A percentile compares a stretch with the other conserved stretches of the same genome.
These are phyloP conservation scores for Parambassis ranga DNA, from an alignment of 2,797 vertebrate genomes.

Conservation along the genomic window DNA sequence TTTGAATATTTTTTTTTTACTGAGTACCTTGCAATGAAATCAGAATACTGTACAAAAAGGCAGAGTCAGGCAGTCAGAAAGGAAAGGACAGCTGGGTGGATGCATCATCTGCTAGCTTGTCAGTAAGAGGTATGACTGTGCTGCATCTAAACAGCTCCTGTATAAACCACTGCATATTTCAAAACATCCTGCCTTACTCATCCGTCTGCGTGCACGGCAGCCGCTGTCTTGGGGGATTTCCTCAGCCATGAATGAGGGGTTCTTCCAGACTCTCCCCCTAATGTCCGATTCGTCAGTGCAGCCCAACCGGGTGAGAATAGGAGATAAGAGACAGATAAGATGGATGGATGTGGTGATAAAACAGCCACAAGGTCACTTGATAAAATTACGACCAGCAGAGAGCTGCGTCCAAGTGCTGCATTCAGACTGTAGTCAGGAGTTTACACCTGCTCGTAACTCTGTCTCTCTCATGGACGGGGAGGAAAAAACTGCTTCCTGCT, in stretches of 20 bases:
- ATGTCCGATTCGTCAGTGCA: slow-evolving; percentile 21
- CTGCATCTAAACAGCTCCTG: slow-evolving; percentile 2
- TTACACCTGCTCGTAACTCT: not conserved
- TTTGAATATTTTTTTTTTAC: not conserved
- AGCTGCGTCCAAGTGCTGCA: not conserved
- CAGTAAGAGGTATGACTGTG: slow-evolving; percentile 42
- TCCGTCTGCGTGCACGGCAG: slow-evolving; percentile 37
- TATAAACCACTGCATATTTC: slow-evolving; percentile 46
- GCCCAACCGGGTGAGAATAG: slow-evolving; percentile 11
- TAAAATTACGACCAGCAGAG: slow-evolving; percentile 17
- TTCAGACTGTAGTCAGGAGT: not conserved
- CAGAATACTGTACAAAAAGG: not conserved
- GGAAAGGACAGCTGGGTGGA: slow-evolving; percentile 4
- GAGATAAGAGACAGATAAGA: slow-evolving; percentile 15
- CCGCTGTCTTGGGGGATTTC: slow-evolving; percentile 46
- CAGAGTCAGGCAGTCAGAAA: slow-evolving; percentile 1
- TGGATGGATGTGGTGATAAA: slow-evolving; percentile 37
- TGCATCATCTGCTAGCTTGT: slow-evolving; percentile 46
- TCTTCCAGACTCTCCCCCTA: slow-evolving; percentile 10
- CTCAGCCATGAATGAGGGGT: slow-evolving; percentile 28
- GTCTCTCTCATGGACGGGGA: too few species aligned
- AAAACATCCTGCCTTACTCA: slow-evolving; percentile 17
- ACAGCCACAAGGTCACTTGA: slow-evolving; percentile 41
- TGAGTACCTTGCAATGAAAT: slow-evolving; percentile 1
- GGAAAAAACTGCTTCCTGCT: not conserved